Evolutionary conservation across 2,113 vertebrate genomes (phyloP), one percentile per base, ranked within the genome.

Genomic region (Cyprichromis sp.): DNA sequence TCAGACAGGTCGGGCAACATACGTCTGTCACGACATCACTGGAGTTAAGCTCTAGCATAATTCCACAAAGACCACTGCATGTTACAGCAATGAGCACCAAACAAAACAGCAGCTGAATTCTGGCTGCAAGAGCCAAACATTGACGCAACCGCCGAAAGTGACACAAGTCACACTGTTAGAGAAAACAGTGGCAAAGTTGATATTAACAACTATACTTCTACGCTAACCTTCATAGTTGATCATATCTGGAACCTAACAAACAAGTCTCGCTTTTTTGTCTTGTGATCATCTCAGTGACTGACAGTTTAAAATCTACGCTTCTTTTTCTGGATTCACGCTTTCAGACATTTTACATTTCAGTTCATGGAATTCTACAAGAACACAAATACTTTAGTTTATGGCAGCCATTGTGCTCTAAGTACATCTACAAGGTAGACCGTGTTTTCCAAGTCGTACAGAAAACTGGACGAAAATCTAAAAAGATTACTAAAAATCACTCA

Each of bases 1-100:
- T 93, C 95, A 92, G 94, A 95, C 95, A 94, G 95, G 94, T 95
- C 53, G 53, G 79, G 78, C 92, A 68, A 89, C 93, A 91, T 95
- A 82, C 78, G 88, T 88, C 90, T 90, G 92, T 92, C 92, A 92
- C 87, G 88, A 85, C 82, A 92, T 53, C 8, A 10, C 86, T 54
- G 29, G 34, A 61, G 73, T 36, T 45, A 59, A 90, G 36, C 13
- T 8, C 86, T 42, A 63, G 57, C 61, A 87, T 45, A 87, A 87
- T 42, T 52, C 89, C 80, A 81, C 54, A 66, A 6, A 87, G n/a
- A 78, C 68, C 81, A 7, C 26, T 3, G 55, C 73, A 29, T 59
- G 86, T 82, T 83, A 12, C 26, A 61, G 79, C 78, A 17, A n/a
- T 0, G 9, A 87, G 8, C 78, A 82, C 34, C 36, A 31, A 10